phyloP scores from a whole-genome alignment of 2,797 vertebrate genomes.

The Poecilia wingei region DNA sequence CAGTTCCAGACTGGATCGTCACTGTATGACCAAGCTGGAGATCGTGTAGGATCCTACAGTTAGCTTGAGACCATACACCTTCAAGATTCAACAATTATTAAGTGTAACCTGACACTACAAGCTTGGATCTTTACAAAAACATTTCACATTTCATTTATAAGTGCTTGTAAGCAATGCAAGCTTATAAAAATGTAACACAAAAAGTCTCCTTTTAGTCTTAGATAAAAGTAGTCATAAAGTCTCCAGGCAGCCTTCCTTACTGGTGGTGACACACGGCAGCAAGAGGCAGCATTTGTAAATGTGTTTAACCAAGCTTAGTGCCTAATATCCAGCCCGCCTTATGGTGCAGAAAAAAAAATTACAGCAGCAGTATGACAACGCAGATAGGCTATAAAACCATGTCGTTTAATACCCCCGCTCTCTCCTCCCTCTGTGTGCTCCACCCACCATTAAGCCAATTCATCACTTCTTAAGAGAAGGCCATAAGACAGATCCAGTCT shows the following conservation, averaged over 20 bases:
- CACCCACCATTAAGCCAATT: slow-evolving; percentile 76
- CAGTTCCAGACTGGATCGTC: neutral
- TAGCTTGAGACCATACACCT: neutral
- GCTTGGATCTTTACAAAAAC: neutral
- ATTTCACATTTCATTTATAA: neutral
- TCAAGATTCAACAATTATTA: neutral
- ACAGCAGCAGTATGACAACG: slow-evolving; percentile 65
- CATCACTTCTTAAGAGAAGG: slow-evolving; percentile 73
- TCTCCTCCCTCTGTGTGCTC: slow-evolving; percentile 51
- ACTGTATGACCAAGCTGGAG: neutral
- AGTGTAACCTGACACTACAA: neutral
- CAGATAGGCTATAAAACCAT: slow-evolving; percentile 80
- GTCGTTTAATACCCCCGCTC: slow-evolving; percentile 69
- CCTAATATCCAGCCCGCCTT: slow-evolving; percentile 62
- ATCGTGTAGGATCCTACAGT: neutral
- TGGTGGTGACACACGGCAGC: slow-evolving; percentile 39
- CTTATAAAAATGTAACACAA: neutral
- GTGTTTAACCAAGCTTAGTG: slow-evolving; percentile 73
- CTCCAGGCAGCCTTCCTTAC: slow-evolving; percentile 27
- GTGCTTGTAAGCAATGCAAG: neutral
- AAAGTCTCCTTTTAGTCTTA: neutral
- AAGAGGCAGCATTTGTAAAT: slow-evolving; percentile 26
- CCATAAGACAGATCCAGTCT: slow-evolving; percentile 62
- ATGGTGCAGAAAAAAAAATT: slow-evolving; percentile 75
- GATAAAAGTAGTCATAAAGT: slow-evolving; percentile 11